Conservation (phyloP, 2,113 vertebrate species). For the Apodemus sylvaticus region DNA sequence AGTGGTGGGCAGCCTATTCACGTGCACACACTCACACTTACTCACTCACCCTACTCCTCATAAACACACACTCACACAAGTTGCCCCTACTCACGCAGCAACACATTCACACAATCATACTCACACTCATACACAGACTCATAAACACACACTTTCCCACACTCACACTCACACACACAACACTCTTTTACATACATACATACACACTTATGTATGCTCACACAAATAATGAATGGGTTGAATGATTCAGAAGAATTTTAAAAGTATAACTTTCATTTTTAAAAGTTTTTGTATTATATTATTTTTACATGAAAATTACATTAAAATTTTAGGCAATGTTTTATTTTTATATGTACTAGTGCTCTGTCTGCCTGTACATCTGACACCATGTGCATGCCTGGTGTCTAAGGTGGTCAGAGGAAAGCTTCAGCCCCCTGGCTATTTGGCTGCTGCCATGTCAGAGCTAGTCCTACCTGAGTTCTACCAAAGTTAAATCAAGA, state of each 20-base stretch:
- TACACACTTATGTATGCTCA: not conserved
- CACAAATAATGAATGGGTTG: not conserved
- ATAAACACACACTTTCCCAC: not conserved
- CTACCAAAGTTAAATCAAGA: too few relatives aligned
- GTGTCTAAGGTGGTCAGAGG: not conserved
- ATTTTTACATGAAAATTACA: constrained; percentile 8
- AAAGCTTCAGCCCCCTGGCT: not conserved
- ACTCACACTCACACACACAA: not conserved
- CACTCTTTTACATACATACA: not conserved
- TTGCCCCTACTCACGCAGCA: not conserved
- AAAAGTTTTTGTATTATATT: not conserved
- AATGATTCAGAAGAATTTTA: not conserved
- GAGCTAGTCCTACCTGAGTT: not conserved
- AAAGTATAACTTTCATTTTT: constrained; percentile 45
- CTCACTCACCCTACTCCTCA: not conserved
- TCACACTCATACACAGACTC: not conserved
- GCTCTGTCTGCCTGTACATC: not conserved
- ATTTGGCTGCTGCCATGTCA: not conserved
- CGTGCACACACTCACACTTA: too few relatives aligned
- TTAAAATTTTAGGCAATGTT: not conserved
- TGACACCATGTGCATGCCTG: not conserved
- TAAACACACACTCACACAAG: not conserved
- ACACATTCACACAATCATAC: not conserved
- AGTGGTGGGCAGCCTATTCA: not conserved
- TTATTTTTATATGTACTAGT: not conserved